Base-by-base conservation (phyloP, 2,113 vertebrate genomes). In the Acrocephalus kingi region DNA sequence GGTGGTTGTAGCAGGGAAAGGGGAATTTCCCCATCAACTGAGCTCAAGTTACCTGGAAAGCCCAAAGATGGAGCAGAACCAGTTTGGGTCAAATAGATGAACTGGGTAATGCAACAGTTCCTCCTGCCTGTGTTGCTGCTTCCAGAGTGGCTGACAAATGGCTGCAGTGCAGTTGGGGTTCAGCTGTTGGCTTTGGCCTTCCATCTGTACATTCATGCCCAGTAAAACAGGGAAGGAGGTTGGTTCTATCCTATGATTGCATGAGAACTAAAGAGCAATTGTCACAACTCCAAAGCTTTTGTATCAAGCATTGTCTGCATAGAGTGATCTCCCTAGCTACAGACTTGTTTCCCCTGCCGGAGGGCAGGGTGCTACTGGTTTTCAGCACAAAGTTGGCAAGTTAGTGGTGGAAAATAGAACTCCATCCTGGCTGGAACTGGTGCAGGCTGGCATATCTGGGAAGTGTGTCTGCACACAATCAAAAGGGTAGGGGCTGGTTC, bases 341-440 rank as follows among this genome's bases (percentile, higher is more conserved):
- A 94, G 93, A 63, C 85, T 93, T 78, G 90, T 95, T 96, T 96
- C 90, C 90, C 69, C 52, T 84, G 93, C 94, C 30, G 18, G 52
- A 90, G 93, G 94, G 94, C 90, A 96, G 96, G 96, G 94, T 92
- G 94, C 86, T 94, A 52, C 96, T 94, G 92, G 33, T 15, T 93
- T 93, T 92, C 49, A 89, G 93, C 93, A 88, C 63, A 48, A 88
- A 94, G 55, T 86, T 86, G 72, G 82, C 94, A 93, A 95, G 86
- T 89, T 73, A 54, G 41, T 90, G 52, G 83, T 96, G 96, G 94
- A 96, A 96, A 92, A 84, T 1, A 78, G 39, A 96, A 62, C 88
- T 73, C 86, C 76, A 84, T 93, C 90, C 88, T 95, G 76, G 68
- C 86, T 93, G 86, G 77, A 89, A 95, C 93, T 88, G 85, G 96